Evolutionary conservation across 2,113 vertebrate genomes (phyloP), one percentile per base, ranked within the genome.

Genomic region (Ailurus styani): DNA sequence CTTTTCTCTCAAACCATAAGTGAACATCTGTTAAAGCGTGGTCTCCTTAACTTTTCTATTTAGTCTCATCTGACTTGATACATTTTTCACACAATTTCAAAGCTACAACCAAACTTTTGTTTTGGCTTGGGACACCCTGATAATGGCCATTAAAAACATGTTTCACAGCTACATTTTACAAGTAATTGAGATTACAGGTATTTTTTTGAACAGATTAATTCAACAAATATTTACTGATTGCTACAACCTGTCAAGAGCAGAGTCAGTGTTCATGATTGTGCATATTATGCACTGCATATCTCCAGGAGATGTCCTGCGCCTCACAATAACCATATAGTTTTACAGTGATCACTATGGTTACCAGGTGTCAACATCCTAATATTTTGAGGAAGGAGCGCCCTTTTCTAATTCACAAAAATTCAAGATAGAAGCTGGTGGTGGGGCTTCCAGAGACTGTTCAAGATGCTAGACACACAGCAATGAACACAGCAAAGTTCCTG

Each of bases 21-120:
- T 85, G 97, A 98, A 98, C 98, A 98, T 98, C 96, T 98, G 97
- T 98, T 98, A 97, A 88, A 98, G 72, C 40, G 94, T 96, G 86
- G 55, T 55, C 91, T 95, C 73, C 5, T 94, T 97, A 93, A 96
- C 95, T 91, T 83, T 29, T 97, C 95, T 98, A 92, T 87, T 97
- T 98, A 88, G 91, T 98, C 97, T 98, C 98, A 98, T 90, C 70
- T 82, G 45, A 81, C 6, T 29, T 42, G 23, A 18, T 47, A 9
- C 25, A 86, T 77, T 75, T 75, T 85, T 75, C 88, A 29, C 29
- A 3, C 3, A 68, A 45, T 87, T 84, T 97, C 52, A 89, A 84
- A 91, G 75, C 12, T 13, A n/a, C 34, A 96, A 52, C 6, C 42
- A 62, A 34, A 73, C 1, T 73, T 91, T 88, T 91, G 23, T 37